Base-by-base conservation (phyloP, 2,888 invertebrate genomes). In the Zhengitettix transpicula region DNA sequence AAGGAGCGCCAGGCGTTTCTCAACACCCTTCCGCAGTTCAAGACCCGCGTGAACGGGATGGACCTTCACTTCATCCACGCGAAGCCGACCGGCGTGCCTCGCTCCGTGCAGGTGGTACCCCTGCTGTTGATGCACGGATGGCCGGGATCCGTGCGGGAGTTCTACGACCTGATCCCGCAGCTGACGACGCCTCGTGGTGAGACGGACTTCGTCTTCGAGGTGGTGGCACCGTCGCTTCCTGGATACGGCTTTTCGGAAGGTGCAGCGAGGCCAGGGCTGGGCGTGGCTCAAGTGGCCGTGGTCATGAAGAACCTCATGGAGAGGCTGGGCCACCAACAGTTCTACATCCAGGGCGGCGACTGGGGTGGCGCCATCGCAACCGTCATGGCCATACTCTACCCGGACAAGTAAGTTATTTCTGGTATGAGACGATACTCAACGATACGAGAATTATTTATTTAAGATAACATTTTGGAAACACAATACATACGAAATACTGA, bases 101-200 rank as follows among this genome's bases (percentile, higher is more conserved):
- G 75, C 64, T 71, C 73, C 63, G 69, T 59, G 57, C 74, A 73
- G 66, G 77, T 81, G 1, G 65, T 84, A 1, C 89, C 91, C 0
- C 64, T 93, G 11, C 70, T 92, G 8, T 60, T 93, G 55, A 70
- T 87, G 15, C 91, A 92, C 66, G 90, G 92, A 17, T 92, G 92
- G 92, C 93, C 92, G 0, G 88, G 90, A 2, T 87, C 87, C 0
- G 72, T 91, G 1, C 78, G 84, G 84, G 8, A 90, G 71, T 91
- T 89, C 71, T 85, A 87, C 68, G 84, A 85, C 60, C 71, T 87
- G 16, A 81, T 89, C 58, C 87, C 87, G 0, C 67, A 81, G 60
- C 70, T 88, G 44, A 82, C 77, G 0, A 75, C 74, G 0, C 76
- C 77, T 0, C 72, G 72, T 9, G 67, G 73, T 0, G 77, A 76